Evolutionary conservation across 2,888 invertebrate genomes (phyloP), one percentile per base, ranked within the genome.

Genomic region (Diarsia rubi): DNA sequence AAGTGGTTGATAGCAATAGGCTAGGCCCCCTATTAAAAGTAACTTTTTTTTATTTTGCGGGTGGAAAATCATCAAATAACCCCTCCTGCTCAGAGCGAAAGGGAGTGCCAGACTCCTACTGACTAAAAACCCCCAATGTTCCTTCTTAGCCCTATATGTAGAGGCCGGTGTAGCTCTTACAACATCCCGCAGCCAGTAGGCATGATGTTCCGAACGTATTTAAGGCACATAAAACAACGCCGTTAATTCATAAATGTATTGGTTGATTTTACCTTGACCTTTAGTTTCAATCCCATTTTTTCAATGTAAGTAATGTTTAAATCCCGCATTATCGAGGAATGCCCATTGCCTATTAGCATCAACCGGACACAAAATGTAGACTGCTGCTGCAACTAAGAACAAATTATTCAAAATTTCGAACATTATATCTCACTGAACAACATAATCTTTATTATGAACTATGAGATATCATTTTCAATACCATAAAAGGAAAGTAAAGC

Each of bases 401-500:
- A 42, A 62, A 62, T 24, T 24, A 16, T 62, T 59, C 57, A 9
- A 14, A 2, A 54, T 54, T 42, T 14, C 62, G n/a, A n/a, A 62
- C n/a, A 78, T 69, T 57, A n/a, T 27, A 49, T n/a, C 19, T 68
- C 6, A 27, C 0, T 49, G 5, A 59, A 57, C 27, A 49, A 78
- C 79, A 73, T 75, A 21, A 49, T 59, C 47, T 57, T 59, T 71
- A 71, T 31, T 49, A 49, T 16, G 11, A 37, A 45, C 57, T 44
- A 16, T 47, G n/a, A 78, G 75, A 69, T 77, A 57, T 21, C 4
- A 52, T 68, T 78, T 65, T 45, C 1, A 42, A 31, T 47, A 11
- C n/a, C n/a, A 2, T 65, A 47, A 81, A 76, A 60, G 64, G 78
- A 81, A 81, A 75, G 75, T 63, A 49, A 49, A 37, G 44, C 63